Base-by-base conservation (phyloP, 2,888 invertebrate genomes). In the Drosophila paranaensis region DNA sequence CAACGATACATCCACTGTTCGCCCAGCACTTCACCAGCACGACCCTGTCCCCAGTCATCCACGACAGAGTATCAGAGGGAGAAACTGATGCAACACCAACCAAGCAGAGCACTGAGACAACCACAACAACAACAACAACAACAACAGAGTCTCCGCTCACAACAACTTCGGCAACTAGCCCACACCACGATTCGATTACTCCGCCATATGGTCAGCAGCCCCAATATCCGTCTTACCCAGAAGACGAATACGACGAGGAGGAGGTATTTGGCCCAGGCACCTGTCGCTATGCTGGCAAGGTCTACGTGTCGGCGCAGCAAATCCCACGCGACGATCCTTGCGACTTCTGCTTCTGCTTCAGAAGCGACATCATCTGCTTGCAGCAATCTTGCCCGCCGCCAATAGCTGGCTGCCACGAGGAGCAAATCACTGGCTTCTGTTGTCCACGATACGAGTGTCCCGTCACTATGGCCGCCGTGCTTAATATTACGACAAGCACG, bases 311-410 rank as follows among this genome's bases (percentile, higher is more conserved):
- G 2, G 98, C 98, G 2, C 98, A 98, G 93, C 98, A 98, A 93
- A 98, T 98, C 89, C 98, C 98, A 45, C 94, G 98, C 83, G 97
- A 97, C 85, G 97, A 98, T 93, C 97, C 98, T 30, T 98, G 98
- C 92, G 98, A 98, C 92, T 98, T 98, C 94, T 98, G 98, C 93
- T 98, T 98, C 95, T 98, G 98, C 94, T 98, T 98, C 94, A 95
- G 98, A 93, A 97, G 98, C 92, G 98, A 98, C 91, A 98, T 98
- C 87, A 98, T 98, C 90, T 98, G 98, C 88, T 94, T 98, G 78
- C 98, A 98, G 93, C 98, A 98, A 93, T 97, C 97, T 89, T 98
- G 98, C 93, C 98, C 98, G 60, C 98, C 98, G 56, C 98, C 98
- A 45, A 98, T 98, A 87, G 96, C 96, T 56, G 96, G 97, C 66